These are phyloP conservation scores for Nothocercus julius DNA, from an alignment of 2,113 vertebrate genomes.

Conservation along the genomic window DNA sequence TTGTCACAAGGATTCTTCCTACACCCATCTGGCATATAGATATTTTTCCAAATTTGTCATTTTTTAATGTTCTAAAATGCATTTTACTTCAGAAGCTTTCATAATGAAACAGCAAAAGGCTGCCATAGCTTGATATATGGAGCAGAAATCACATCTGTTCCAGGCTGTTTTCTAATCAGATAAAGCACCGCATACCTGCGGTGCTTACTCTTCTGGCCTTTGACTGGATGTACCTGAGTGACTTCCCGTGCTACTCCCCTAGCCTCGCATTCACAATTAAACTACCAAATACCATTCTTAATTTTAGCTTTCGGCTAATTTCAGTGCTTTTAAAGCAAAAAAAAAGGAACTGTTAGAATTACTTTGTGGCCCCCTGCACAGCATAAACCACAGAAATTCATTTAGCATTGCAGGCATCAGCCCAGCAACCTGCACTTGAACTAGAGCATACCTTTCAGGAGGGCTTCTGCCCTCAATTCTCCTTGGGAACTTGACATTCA, in stretches of 20 bases:
- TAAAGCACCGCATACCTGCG: conserved; percentile 36
- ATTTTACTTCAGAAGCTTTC: conserved; percentile 73
- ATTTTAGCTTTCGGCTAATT: conserved; percentile 25
- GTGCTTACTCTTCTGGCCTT: conserved; percentile 29
- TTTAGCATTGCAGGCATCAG: neutral
- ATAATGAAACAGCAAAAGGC: conserved; percentile 70
- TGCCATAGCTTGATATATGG: conserved; percentile 63
- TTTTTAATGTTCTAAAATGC: conserved; percentile 74
- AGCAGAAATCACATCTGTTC: conserved; percentile 63
- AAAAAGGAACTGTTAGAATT: neutral
- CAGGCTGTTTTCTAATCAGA: conserved; percentile 69
- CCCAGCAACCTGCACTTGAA: neutral
- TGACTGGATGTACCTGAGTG: conserved; percentile 37
- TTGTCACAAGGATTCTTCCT: conserved; percentile 77
- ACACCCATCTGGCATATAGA: conserved; percentile 77
- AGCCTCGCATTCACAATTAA: conserved; percentile 18
- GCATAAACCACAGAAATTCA: neutral
- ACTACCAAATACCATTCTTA: neutral
- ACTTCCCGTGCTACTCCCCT: neutral
- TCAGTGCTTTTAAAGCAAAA: neutral
- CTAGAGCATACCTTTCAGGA: neutral
- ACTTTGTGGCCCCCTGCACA: neutral
- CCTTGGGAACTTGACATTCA: neutral
- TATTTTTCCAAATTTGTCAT: conserved; percentile 76
- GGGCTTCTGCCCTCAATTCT: neutral